Percentiles rank a stretch among this genome's conserved stretches.
Conservation (phyloP, 2,888 invertebrate genomes). For the Drosophila tanythrix region DNA sequence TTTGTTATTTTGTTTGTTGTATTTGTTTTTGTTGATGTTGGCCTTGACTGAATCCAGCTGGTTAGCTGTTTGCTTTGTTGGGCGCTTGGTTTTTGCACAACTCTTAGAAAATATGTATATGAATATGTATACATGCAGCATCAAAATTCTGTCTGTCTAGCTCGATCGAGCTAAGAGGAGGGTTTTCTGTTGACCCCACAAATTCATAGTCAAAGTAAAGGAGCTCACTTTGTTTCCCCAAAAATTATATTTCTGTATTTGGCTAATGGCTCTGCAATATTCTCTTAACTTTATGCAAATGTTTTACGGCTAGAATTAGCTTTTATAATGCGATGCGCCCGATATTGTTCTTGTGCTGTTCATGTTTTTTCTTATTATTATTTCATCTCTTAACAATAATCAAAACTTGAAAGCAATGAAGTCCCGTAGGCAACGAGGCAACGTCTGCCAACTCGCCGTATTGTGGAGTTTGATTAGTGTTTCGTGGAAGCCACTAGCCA, state of each 20-base stretch:
- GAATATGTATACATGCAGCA: not conserved
- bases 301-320: not conserved
- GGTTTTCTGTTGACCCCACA: not conserved
- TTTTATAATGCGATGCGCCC: not conserved
- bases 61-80: constrained; percentile 19
- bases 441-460: too few relatives aligned
- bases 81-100: constrained; percentile 20
- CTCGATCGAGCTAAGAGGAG: not conserved
- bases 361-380: not conserved
- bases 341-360: not conserved
- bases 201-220: constrained; percentile 22
- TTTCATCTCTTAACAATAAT: not conserved
- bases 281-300: constrained; percentile 13
- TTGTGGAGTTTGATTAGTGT: not conserved
- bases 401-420: constrained; percentile 1
- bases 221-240: not conserved
- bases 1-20: constrained; percentile 18
- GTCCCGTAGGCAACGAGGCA: not conserved
- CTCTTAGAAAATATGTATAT: constrained; percentile 5
- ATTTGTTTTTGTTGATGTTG: constrained; percentile 41
- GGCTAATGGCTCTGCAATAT: constrained; percentile 1
- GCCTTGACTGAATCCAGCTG: constrained; percentile 63
- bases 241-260: constrained; percentile 12
- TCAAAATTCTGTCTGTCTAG: not conserved
- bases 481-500: not conserved